Conservation (phyloP, 1,140 invertebrate species). For the Ctenoplectra terminalis region DNA sequence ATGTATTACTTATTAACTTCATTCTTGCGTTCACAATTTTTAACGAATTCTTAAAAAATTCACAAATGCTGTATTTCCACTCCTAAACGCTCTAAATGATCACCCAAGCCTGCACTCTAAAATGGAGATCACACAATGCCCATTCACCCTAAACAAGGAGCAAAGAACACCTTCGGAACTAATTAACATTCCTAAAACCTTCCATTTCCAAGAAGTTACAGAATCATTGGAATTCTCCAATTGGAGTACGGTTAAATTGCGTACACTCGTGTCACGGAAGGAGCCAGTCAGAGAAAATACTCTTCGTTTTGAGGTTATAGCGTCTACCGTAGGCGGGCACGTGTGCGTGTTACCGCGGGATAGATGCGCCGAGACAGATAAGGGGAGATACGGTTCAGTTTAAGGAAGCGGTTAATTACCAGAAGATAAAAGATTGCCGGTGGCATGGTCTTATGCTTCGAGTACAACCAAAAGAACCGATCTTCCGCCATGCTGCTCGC, state of each 20-base stretch:
- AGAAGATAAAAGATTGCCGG: constrained; percentile 76
- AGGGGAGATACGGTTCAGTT: constrained; percentile 76
- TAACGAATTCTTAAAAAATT: too few relatives aligned
- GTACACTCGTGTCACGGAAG: background rate
- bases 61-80: too few relatives aligned
- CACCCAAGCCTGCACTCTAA: too few relatives aligned
- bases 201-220: background rate
- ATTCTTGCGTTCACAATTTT: too few relatives aligned
- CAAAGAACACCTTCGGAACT: background rate
- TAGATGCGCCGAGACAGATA: constrained; percentile 64
- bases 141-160: background rate
- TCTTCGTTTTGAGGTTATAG: constrained; percentile 71
- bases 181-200: background rate
- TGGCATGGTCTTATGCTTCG: constrained; percentile 64
- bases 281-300: constrained; percentile 63
- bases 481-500: constrained; percentile 37
- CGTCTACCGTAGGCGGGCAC: constrained; percentile 42
- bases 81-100: too few relatives aligned
- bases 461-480: constrained; percentile 60
- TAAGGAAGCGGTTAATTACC: constrained; percentile 82
- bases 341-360: constrained; percentile 43
- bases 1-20: too few relatives aligned
- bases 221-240: background rate
- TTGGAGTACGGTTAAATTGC: background rate
- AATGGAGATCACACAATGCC: too few relatives aligned